phyloP scores from a whole-genome alignment of 2,113 vertebrate species.

The Ivindomyrus marchei region DNA sequence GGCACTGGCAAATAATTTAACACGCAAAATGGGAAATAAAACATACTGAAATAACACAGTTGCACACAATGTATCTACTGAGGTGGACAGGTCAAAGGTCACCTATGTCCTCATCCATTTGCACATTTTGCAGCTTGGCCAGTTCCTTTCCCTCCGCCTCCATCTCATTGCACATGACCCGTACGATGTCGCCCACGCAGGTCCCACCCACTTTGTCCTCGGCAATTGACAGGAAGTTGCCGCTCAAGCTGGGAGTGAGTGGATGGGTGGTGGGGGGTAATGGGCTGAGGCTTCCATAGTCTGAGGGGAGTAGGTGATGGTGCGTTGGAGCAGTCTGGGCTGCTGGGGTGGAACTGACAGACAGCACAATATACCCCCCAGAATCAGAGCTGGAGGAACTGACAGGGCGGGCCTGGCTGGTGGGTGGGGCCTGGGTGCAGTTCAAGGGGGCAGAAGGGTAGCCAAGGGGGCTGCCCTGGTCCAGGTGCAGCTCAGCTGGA shows the following conservation, averaged over 20 bases:
- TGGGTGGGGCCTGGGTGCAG: slow-evolving; percentile 47
- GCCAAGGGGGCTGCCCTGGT: slow-evolving; percentile 75
- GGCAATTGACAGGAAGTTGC: slow-evolving; percentile 72
- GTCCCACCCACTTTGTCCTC: slow-evolving; percentile 68
- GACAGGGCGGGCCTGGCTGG: slow-evolving; percentile 62
- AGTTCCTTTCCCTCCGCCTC: slow-evolving; percentile 91
- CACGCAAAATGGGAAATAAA: slow-evolving; percentile 50
- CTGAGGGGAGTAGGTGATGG: slow-evolving; percentile 56
- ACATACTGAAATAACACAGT: slow-evolving; percentile 40
- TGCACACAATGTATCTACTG: slow-evolving; percentile 32
- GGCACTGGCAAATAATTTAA: slow-evolving; percentile 61
- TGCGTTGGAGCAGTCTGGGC: slow-evolving; percentile 42
- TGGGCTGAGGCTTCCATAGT: slow-evolving; percentile 63
- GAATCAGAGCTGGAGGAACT: slow-evolving; percentile 76
- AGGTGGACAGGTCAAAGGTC: slow-evolving; percentile 68
- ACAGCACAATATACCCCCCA: slow-evolving; percentile 56
- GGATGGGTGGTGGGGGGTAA: slow-evolving; percentile 71
- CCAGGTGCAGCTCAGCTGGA: slow-evolving; percentile 80
- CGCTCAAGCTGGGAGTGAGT: slow-evolving; percentile 70
- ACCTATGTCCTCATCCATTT: slow-evolving; percentile 93
- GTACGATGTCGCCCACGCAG: slow-evolving; percentile 76
- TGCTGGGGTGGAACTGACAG: slow-evolving; percentile 53
- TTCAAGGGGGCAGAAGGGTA: slow-evolving; percentile 59
- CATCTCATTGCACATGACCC: slow-evolving; percentile 83
- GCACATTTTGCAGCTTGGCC: slow-evolving; percentile 96